Base-by-base conservation (phyloP, 2,888 invertebrate genomes). In the Acleris sparsana region DNA sequence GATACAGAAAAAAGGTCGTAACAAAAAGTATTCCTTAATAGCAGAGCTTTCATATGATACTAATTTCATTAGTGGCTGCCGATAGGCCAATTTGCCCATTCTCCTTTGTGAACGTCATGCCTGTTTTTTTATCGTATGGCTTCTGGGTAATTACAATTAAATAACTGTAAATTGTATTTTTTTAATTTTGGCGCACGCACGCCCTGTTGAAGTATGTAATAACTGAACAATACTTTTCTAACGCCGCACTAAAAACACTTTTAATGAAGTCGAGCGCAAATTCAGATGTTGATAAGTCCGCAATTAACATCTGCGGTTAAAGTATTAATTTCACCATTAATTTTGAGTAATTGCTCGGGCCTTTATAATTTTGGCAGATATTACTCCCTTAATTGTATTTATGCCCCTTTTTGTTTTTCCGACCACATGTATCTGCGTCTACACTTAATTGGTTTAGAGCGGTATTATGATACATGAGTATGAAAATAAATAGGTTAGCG, bases 301-400 rank as follows among this genome's bases (percentile, higher is more conserved):
- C 89, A 89, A 92, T 92, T 88, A 89, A 88, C 88, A 86, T 81
- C 83, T 86, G 80, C 89, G 86, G 86, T 86, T 85, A 89, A 91
- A 90, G 89, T 92, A 92, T 92, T 91, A 89, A 89, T 91, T 92
- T 91, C 90, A 82, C 86, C 90, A 89, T 89, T 89, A 92, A 90
- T 88, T 88, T 83, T 86, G 88, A 91, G 80, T 92, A 91, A 92
- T 90, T 90, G 87, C 85, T 78, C 80, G 77, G 61, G 65, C 78
- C 76, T 83, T 81, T 84, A 83, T 84, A 88, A 87, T 87, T 90
- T 83, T 82, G 83, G 78, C 81, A 85, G 85, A 87, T 86, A 89
- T 86, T 87, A 86, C 80, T 81, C 78, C 83, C 85, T 85, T 85
- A 88, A 88, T 87, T 85, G 77, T 89, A 86, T 88, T 90, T 90